Base-by-base conservation (phyloP, 1,140 invertebrate genomes). In the Cyphomyrmex costatus region DNA sequence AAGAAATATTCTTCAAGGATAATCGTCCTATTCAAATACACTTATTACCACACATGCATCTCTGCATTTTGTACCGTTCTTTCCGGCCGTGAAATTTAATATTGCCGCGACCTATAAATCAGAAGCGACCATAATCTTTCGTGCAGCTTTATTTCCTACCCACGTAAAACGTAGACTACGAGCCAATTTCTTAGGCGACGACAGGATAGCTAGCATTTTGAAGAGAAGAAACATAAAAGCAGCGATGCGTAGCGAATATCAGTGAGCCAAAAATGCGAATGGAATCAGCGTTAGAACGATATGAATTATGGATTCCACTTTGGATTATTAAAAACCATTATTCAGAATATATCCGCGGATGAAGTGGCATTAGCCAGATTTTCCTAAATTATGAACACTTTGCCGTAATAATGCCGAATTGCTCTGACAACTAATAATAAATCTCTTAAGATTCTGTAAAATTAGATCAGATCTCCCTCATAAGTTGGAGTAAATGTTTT, bases 311-410 rank as follows among this genome's bases (percentile, higher is more conserved):
- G 65, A 85, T 84, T 56, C 56, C 79, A 68, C 68, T 36, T 88
- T 63, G 58, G 42, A 68, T 88, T 89, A 89, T 89, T 89, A 88
- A 89, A 88, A 78, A 66, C 86, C 65, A 88, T 89, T 89, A 89
- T 78, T 89, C 88, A 89, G 21, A 88, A 87, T 60, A 65, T 73
- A 61, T 21, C n/a, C 33, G 24, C 19, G 21, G 27, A 30, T 46
- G 46, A 66, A 51, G 42, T 66, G 60, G 27, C 33, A 51, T 77
- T 84, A 66, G 76, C 36, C 71, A 78, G 80, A 78, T 71, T 85
- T 85, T 71, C 36, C 19, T 63, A 82, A 87, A 46, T 84, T 77
- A 87, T 46, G 49, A 70, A 12, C 46, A 51, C 58, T 78, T 70
- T 56, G 27, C 24, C 19, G n/a, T 61, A 77, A 60, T 78, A 78